Base-by-base conservation (phyloP, 1,140 invertebrate genomes). In the Sitodiplosis mosellana region DNA sequence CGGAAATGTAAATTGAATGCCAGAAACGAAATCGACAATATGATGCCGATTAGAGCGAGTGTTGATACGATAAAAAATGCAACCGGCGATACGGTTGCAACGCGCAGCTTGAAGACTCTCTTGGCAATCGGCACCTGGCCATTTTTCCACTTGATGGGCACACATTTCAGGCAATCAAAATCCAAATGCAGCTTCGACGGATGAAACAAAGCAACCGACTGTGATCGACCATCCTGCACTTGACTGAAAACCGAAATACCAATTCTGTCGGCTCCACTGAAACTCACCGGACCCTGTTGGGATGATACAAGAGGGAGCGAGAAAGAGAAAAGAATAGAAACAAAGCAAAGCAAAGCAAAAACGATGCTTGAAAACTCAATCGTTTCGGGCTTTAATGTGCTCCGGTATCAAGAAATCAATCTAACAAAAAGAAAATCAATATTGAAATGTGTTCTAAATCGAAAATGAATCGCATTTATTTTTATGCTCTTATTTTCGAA, bases 1-100 rank as follows among this genome's bases (percentile, higher is more conserved):
- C 87, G 72, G 65, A 88, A 87, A 65, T 86, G 82, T 44, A 91
- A 69, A 67, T 91, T 93, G 61, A 91, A 90, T 33, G 75, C 76
- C 18, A 93, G 68, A 59, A 90, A 91, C 4, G 75, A 72, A 5
- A 85, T 60, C 6, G 87, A 81, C 19, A 87, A 57, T 0, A 77
- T 67, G n/a, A 91, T 81, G 1, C 87, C 87, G 45, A 83, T 64
- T 12, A 72, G 70, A 18, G 86, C 81, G 2, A 88, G 60, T 38
- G 74, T 74, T 2, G 78, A 73, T 19, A 85, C 71, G 18, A 70
- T 71, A 45, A 79, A 68, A 61, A 85, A 87, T 2, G 81, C 80
- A 47, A 74, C 71, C 27, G 77, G 75, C n/a, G 81, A 76, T 43
- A 92, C 80, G 11, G 75, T 80, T 47, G 80, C 76, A 51, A 85